Percentiles rank a stretch among this genome's conserved stretches.
Conservation (phyloP, 1,140 invertebrate species). For the Drosophila micromelanica region DNA sequence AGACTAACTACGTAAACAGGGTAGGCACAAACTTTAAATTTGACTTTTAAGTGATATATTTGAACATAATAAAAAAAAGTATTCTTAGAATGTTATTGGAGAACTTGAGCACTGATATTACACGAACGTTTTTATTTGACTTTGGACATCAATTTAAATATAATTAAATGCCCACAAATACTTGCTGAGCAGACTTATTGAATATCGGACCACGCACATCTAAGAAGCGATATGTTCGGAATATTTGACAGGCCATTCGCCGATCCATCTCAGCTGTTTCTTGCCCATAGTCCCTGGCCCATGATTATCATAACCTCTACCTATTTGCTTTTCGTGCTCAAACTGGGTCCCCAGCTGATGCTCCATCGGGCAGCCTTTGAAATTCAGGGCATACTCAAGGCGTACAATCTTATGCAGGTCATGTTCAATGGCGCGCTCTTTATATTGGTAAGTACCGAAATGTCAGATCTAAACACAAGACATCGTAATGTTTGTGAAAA, state of each 20-base stretch:
- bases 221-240: conserved; percentile 2
- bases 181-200: too few relatives aligned
- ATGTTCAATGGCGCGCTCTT: conserved; percentile 25
- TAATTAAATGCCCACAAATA: too few relatives aligned
- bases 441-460: neutral
- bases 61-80: too few relatives aligned
- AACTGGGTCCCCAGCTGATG: conserved; percentile 91
- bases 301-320: conserved; percentile 88
- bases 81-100: too few relatives aligned
- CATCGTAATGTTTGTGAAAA: neutral
- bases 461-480: neutral
- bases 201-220: neutral
- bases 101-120: too few relatives aligned
- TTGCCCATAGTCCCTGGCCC: conserved; percentile 90
- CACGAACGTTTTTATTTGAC: too few relatives aligned
- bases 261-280: conserved; percentile 77
- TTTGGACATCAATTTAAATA: too few relatives aligned
- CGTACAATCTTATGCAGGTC: conserved; percentile 91
- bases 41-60: too few relatives aligned
- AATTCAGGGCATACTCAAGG: conserved; percentile 88
- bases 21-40: too few relatives aligned
- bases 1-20: too few relatives aligned
- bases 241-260: conserved; percentile 11
- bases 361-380: conserved; percentile 91
- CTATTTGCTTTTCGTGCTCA: conserved; percentile 88